Evolutionary conservation across 2,113 vertebrate species (phyloP), one percentile per base, ranked within the genome.

Genomic region (Misgurnus mizolepis): DNA sequence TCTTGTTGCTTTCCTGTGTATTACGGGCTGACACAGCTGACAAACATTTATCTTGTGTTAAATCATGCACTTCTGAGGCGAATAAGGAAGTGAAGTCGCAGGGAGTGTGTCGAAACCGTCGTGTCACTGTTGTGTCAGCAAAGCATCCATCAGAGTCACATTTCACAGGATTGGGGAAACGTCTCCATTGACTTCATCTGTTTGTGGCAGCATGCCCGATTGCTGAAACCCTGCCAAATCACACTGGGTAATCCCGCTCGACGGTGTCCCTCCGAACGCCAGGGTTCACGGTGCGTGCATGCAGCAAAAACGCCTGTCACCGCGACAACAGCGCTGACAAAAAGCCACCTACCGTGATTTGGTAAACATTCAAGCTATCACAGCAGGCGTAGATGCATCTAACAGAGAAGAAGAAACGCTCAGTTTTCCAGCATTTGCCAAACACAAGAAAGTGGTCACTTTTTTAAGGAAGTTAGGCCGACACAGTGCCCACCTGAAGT

Each of bases 131-230:
- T 15, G 78, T 82, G 68, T 87, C 86, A 89, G 87, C 85, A 86
- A 77, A 84, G 90, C 90, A 90, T 89, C 89, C 90, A 90, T 86
- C 89, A 87, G 86, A 87, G 90, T 91, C 91, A 87, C 90, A 87
- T 90, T 88, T 91, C 90, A 88, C 86, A 88, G 88, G 88, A 88
- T 87, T 80, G 69, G 81, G 83, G 89, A 89, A 91, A 77, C 86
- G 88, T 90, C 90, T 92, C 89, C 90, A 89, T 92, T 90, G 88
- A 89, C 92, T 90, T 89, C 88, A 87, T 90, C 83, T 90, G 89
- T 91, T 89, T 90, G 89, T 92, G 91, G 92, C 90, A 88, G 87
- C 85, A 83, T 73, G 91, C 92, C 90, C 89, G 91, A 91, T 90
- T 91, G 87, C 87, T 89, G 89, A 88, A 89, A 86, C 87, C 86